phyloP scores from a whole-genome alignment of 1,140 invertebrate genomes.

The Polypedilum pembai region DNA sequence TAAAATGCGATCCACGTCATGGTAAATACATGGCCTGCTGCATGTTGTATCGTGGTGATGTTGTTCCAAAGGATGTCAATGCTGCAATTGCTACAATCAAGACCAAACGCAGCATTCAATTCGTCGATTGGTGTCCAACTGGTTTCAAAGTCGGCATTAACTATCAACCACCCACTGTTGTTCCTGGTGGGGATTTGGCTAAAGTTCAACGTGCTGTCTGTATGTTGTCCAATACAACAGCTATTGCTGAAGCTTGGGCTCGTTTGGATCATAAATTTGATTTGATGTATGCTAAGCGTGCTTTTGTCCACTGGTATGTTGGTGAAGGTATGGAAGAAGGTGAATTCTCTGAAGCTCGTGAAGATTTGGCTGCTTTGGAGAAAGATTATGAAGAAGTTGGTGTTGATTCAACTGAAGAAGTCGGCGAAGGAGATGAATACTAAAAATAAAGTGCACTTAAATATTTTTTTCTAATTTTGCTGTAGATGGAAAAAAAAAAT shows the following conservation, averaged over 20 bases:
- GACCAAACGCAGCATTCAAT: slow-evolving; percentile 74
- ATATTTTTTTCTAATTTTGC: too few relatives aligned
- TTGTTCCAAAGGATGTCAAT: slow-evolving; percentile 79
- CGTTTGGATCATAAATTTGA: slow-evolving; percentile 75
- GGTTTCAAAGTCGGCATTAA: slow-evolving; percentile 74
- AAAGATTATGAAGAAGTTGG: slow-evolving; percentile 64
- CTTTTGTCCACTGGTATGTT: slow-evolving; percentile 71
- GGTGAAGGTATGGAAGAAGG: slow-evolving; percentile 73
- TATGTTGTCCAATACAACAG: slow-evolving; percentile 80
- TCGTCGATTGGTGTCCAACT: slow-evolving; percentile 76
- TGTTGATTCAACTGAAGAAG: slow-evolving; percentile 54
- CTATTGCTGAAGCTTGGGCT: slow-evolving; percentile 79
- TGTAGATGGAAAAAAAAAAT: neutral
- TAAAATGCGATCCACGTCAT: slow-evolving; percentile 73
- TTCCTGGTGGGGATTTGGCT: slow-evolving; percentile 70
- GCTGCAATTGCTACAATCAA: slow-evolving; percentile 84
- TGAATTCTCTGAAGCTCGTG: slow-evolving; percentile 77
- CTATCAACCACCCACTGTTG: slow-evolving; percentile 78
- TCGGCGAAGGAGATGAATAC: slow-evolving; percentile 52
- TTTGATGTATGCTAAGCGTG: slow-evolving; percentile 69
- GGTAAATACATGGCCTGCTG: slow-evolving; percentile 84
- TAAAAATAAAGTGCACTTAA: slow-evolving; percentile 38
- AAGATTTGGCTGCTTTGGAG: slow-evolving; percentile 72
- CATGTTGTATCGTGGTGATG: slow-evolving; percentile 67
- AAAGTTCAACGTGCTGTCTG: slow-evolving; percentile 79